Evolutionary conservation across 2,888 invertebrate genomes (phyloP).

Genomic region (Saturnia japonica): DNA sequence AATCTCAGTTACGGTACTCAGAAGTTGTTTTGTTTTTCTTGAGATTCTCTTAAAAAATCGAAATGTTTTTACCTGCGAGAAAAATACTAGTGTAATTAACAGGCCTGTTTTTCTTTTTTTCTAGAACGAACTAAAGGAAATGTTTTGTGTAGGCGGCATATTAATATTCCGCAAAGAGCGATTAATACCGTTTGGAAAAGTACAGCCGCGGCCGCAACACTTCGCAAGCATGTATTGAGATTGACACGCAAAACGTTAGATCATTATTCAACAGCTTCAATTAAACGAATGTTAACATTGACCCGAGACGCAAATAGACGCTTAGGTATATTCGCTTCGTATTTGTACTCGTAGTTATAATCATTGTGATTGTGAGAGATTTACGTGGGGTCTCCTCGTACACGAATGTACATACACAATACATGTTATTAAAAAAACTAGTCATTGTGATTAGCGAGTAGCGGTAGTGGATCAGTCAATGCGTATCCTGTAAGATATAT

Average conservation of each 20-base stretch:
- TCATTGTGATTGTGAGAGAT: background rate
- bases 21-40: no score
- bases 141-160: background rate
- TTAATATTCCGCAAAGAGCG: background rate
- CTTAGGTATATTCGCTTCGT: background rate
- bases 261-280: conserved; percentile 54
- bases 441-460: background rate
- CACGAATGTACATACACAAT: background rate
- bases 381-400: no score
- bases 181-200: conserved; percentile 42
- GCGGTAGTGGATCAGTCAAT: background rate
- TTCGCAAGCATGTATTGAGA: conserved; percentile 49
- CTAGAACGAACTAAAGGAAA: background rate
- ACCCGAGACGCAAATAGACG: conserved; percentile 58
- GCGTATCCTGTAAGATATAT: no score
- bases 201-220: conserved; percentile 33
- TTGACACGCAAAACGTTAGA: conserved; percentile 47
- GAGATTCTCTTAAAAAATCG: background rate
- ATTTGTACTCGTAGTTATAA: background rate
- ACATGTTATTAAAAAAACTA: background rate
- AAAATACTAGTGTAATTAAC: background rate
- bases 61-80: background rate
- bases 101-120: background rate
- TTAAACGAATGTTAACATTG: conserved; percentile 64
- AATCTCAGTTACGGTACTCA: no score